Evolutionary conservation across 2,888 invertebrate species (phyloP).

Genomic region (Dasypogon diadema): DNA sequence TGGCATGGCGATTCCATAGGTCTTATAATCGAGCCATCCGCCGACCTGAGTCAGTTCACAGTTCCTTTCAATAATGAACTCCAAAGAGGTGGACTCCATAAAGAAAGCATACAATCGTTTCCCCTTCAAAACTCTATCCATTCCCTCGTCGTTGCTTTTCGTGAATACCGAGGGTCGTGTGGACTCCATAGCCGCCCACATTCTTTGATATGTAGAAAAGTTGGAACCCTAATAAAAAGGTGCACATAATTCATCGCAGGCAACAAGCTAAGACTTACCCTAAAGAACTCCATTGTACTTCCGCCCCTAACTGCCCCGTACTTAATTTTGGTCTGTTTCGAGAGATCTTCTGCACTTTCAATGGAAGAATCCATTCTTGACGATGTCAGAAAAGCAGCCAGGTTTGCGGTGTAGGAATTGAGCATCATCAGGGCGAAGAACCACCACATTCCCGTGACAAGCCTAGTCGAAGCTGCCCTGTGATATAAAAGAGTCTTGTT

Average conservation of each 20-base stretch:
- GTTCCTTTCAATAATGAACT: constrained; percentile 88
- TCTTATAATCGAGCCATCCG: constrained; percentile 87
- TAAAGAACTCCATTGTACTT: constrained; percentile 91
- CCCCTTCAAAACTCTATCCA: constrained; percentile 83
- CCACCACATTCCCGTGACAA: constrained; percentile 93
- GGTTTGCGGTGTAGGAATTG: constrained; percentile 93
- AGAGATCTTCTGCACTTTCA: constrained; percentile 90
- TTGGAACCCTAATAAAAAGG: constrained; percentile 78
- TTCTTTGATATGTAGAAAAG: constrained; percentile 87
- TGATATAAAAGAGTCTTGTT: constrained; percentile 2
- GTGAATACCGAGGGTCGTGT: constrained; percentile 87
- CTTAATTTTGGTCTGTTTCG: constrained; percentile 94
- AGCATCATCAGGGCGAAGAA: constrained; percentile 93
- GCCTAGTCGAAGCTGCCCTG: constrained; percentile 89
- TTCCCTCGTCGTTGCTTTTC: constrained; percentile 85
- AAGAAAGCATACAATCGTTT: constrained; percentile 91
- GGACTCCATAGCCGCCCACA: constrained; percentile 93
- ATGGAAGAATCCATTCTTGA: constrained; percentile 91
- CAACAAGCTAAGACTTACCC: too few relatives aligned
- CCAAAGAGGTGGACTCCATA: constrained; percentile 96
- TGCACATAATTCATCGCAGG: too few relatives aligned
- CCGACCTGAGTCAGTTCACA: constrained; percentile 89
- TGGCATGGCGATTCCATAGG: constrained; percentile 94
- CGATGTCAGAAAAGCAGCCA: constrained; percentile 93
- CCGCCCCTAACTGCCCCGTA: constrained; percentile 93